Percentiles rank a stretch among this genome's conserved stretches.
Conservation (phyloP, 1,140 invertebrate species). For the Eupeodes corollae region DNA sequence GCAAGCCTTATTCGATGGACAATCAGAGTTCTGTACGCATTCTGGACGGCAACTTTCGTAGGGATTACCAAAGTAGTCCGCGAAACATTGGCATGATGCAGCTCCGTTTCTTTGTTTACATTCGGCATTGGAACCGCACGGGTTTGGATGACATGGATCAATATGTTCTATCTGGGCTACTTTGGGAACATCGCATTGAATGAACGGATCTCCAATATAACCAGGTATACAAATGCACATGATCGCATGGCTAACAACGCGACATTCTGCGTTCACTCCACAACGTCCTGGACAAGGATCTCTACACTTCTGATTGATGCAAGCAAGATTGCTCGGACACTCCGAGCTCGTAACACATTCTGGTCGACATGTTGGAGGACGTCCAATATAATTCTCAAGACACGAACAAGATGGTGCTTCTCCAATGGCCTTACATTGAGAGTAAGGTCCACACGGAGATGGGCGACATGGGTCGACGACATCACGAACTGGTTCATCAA, state of each 20-base stretch:
- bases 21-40: slow-evolving; percentile 54
- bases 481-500: slow-evolving; percentile 33
- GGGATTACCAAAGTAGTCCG: slow-evolving; percentile 64
- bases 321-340: slow-evolving; percentile 61
- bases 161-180: slow-evolving; percentile 24
- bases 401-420: slow-evolving; percentile 61
- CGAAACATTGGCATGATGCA: slow-evolving; percentile 56
- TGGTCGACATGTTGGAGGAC: slow-evolving; percentile 67
- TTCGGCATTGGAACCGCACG: slow-evolving; percentile 61
- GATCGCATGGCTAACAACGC: slow-evolving; percentile 65
- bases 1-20: slow-evolving; percentile 55
- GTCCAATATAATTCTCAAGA: slow-evolving; percentile 58
- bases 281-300: slow-evolving; percentile 72
- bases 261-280: slow-evolving; percentile 67
- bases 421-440: slow-evolving; percentile 49
- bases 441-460: slow-evolving; percentile 62
- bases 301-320: slow-evolving; percentile 64
- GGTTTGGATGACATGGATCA: slow-evolving; percentile 54
- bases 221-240: slow-evolving; percentile 62
- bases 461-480: slow-evolving; percentile 51
- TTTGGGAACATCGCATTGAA: slow-evolving; percentile 43
- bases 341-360: slow-evolving; percentile 69
- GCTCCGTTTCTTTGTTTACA: slow-evolving; percentile 55
- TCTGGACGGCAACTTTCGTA: slow-evolving; percentile 61
- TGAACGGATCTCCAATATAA: slow-evolving; percentile 64